phyloP scores from a whole-genome alignment of 2,888 invertebrate genomes.

The Micropterix aruncella region DNA sequence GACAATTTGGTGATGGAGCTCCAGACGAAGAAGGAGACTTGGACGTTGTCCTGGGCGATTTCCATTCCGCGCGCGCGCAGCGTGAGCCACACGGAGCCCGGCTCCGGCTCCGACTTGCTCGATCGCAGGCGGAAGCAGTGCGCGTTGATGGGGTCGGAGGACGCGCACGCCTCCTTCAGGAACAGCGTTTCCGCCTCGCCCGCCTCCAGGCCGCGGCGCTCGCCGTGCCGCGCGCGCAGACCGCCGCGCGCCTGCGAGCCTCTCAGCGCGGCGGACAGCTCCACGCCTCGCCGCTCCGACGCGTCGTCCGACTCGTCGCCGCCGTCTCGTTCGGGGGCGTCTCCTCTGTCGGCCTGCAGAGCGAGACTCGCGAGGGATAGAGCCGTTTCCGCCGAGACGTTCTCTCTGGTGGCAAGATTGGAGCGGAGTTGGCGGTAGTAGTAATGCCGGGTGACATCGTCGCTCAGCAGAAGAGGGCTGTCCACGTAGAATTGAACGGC shows the following conservation, averaged over 20 bases:
- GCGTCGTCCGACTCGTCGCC: conserved; percentile 23
- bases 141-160: conserved; percentile 78
- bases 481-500: conserved; percentile 91
- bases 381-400: conserved; percentile 44
- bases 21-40: conserved; percentile 80
- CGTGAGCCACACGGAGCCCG: conserved; percentile 74
- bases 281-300: conserved; percentile 17
- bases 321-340: conserved; percentile 27
- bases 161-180: conserved; percentile 75
- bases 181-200: conserved; percentile 77
- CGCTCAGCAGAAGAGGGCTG: conserved; percentile 77
- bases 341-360: conserved; percentile 85
- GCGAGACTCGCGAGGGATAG: conserved; percentile 79
- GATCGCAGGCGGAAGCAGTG: conserved; percentile 74
- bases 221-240: conserved; percentile 66
- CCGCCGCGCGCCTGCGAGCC: conserved; percentile 43
- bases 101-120: conserved; percentile 58
- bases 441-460: conserved; percentile 83
- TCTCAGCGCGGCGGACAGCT: conserved; percentile 47
- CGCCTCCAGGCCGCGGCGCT: conserved; percentile 63
- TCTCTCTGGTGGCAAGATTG: conserved; percentile 63
- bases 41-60: conserved; percentile 58
- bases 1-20: conserved; percentile 89
- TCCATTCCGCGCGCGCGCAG: conserved; percentile 88
- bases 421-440: conserved; percentile 91